phyloP scores from a whole-genome alignment of 2,888 invertebrate genomes.

The Ecdyonurus torrentis region DNA sequence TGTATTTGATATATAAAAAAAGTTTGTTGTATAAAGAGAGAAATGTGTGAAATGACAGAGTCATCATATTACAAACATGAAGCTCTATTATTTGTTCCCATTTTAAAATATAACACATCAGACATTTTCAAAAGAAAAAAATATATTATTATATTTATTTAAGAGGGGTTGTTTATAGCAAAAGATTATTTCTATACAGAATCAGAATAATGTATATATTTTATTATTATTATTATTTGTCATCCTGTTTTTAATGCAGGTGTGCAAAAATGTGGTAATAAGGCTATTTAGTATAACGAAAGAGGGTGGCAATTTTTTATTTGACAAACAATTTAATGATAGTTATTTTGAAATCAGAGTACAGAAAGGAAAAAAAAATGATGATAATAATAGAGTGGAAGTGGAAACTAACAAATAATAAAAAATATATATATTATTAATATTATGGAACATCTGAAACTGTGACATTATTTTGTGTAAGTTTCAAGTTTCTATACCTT shows the following conservation, averaged over 20 bases:
- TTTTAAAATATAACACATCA: too few relatives aligned
- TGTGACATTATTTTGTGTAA: too few relatives aligned
- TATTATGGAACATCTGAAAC: too few relatives aligned
- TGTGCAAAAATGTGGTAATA: too few relatives aligned
- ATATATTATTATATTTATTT: neutral
- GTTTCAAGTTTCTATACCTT: too few relatives aligned
- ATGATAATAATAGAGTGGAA: too few relatives aligned
- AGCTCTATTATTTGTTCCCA: neutral
- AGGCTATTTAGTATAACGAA: too few relatives aligned
- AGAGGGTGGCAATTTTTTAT: neutral
- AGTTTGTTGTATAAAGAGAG: too few relatives aligned
- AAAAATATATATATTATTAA: too few relatives aligned
- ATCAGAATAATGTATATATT: neutral
- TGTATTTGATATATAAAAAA: neutral
- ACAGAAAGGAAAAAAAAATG: neutral
- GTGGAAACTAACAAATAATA: too few relatives aligned
- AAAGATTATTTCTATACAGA: neutral
- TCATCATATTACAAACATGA: neutral
- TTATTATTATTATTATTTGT: neutral
- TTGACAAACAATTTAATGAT: neutral
- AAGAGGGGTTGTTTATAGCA: neutral
- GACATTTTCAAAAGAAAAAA: too few relatives aligned
- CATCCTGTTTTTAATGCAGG: neutral
- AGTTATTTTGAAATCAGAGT: neutral
- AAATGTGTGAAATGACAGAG: neutral